Base-by-base conservation (phyloP, 2,797 vertebrate genomes). In the Sphenodon punctatus region DNA sequence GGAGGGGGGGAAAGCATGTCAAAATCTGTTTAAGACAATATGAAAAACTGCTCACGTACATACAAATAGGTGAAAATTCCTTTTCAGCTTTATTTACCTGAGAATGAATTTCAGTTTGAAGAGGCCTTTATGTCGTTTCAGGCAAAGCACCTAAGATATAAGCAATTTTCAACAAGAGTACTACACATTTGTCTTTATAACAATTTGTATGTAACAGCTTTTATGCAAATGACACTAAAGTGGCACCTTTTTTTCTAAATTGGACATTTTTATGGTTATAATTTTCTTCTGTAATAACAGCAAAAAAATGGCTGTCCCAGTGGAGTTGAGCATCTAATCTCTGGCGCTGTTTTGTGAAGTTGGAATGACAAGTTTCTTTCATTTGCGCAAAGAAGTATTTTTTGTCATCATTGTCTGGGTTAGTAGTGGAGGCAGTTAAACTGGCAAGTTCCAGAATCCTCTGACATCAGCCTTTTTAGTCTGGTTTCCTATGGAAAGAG, bases 331-430 rank as follows among this genome's bases (percentile, higher is more conserved):
- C 89, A 91, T 96, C 95, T 95, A 97, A 97, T 98, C 97, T 97
- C 94, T 93, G 96, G 95, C 84, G 89, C 95, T 94, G 95, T 97
- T 97, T 96, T 94, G 95, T 97, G 97, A 98, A 97, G 97, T 97
- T 97, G 96, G 96, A 97, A 97, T 98, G 98, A 98, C 97, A 98
- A 98, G 97, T 97, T 98, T 98, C 97, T 98, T 98, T 98, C 98
- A 97, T 98, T 97, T 97, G 96, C 66, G 66, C 95, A 92, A 91
- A 85, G 88, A 87, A 91, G 66, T 89, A 73, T 79, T 92, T 93
- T 95, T 93, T 93, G 84, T 93, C 89, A 87, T 86, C 87, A 67
- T 85, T 67, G 25, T 92, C 88, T 91, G 74, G 71, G 64, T 91
- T 93, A 89, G n/a, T n/a, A n/a, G 89, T 91, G 86, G 89, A 94